Conservation (phyloP, 2,113 vertebrate genomes). For the Nansenia antarctica region DNA sequence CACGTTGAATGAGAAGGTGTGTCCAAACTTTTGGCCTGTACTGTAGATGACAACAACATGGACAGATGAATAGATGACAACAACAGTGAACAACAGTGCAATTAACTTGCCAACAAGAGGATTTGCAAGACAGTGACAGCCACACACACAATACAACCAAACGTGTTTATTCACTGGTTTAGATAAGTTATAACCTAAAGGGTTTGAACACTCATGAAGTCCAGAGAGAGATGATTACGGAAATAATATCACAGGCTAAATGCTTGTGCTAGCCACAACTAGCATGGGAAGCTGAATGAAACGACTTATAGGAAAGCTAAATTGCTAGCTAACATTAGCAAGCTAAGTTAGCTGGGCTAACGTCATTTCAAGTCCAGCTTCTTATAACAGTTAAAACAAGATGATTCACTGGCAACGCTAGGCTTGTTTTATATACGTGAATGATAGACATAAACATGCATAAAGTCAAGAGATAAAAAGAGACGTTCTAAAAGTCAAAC, state of each 20-base stretch:
- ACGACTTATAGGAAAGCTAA: no score
- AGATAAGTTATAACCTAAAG: no score
- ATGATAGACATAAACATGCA: background rate
- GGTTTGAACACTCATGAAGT: no score
- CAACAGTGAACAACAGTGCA: background rate
- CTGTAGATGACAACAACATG: background rate
- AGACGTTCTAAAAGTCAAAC: background rate
- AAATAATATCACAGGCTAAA: no score
- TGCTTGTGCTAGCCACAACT: no score
- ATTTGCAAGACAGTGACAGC: background rate
- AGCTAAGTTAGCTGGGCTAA: background rate
- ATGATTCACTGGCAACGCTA: background rate
- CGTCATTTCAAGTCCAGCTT: background rate
- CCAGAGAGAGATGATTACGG: no score
- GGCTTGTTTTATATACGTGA: background rate
- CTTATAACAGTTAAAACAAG: background rate
- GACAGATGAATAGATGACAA: background rate
- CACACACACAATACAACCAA: no score
- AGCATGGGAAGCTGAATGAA: no score
- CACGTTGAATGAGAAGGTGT: no score
- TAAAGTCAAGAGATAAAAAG: background rate
- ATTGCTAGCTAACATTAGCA: slow-evolving; percentile 12
- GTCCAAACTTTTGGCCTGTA: no score
- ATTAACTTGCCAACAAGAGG: background rate
- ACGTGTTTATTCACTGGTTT: no score